These are phyloP conservation scores for Erebia epiphron DNA, from an alignment of 2,888 invertebrate genomes.

Conservation along the genomic window DNA sequence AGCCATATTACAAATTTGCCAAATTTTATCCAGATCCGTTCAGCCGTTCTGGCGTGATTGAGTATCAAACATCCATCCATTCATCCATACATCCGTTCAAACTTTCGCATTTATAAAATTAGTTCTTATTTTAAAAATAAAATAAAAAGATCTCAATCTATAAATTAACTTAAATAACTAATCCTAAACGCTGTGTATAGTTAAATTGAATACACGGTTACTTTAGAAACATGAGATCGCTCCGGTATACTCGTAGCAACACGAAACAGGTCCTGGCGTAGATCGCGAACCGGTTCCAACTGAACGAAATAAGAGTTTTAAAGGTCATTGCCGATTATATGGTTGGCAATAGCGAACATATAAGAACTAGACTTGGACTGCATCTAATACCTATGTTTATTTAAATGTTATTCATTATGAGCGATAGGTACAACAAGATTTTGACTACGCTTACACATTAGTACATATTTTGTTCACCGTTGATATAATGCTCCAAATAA, in stretches of 20 bases:
- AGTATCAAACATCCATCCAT: too few relatives aligned
- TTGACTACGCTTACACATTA: too few relatives aligned
- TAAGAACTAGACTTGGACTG: conserved; percentile 28
- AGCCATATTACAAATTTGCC: too few relatives aligned
- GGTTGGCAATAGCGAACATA: conserved; percentile 30
- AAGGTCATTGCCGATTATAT: conserved; percentile 54
- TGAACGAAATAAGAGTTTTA: conserved; percentile 52
- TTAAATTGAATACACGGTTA: conserved; percentile 41
- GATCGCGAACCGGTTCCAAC: conserved; percentile 49
- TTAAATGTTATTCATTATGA: not conserved
- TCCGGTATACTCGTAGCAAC: conserved; percentile 42
- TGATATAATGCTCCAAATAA: too few relatives aligned
- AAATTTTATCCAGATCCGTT: too few relatives aligned
- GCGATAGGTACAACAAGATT: too few relatives aligned
- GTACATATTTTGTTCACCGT: too few relatives aligned
- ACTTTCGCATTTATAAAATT: too few relatives aligned
- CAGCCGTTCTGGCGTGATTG: too few relatives aligned
- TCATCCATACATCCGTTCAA: too few relatives aligned
- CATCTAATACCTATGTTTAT: not conserved
- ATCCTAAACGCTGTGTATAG: conserved; percentile 24
- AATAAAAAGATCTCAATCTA: too few relatives aligned
- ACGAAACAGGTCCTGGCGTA: conserved; percentile 46
- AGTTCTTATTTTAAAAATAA: too few relatives aligned
- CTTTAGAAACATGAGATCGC: conserved; percentile 40
- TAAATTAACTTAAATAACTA: not conserved